Conservation (phyloP, 2,113 vertebrate genomes). For the Columba janthina region DNA sequence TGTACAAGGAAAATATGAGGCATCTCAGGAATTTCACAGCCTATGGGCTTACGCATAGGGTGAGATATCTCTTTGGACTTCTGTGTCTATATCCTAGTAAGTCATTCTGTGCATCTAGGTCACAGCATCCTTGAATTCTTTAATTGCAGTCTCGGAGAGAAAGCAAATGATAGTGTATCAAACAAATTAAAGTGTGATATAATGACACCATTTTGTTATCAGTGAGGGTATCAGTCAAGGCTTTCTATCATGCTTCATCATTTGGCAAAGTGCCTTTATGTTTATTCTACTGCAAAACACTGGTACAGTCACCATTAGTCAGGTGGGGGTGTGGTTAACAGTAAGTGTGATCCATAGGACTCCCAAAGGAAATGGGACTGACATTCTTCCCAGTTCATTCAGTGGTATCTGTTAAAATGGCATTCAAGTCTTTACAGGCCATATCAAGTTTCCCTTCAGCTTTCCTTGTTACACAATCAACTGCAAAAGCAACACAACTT, state of each 20-base stretch:
- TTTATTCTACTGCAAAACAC: background rate
- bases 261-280: background rate
- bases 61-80: background rate
- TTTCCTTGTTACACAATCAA: background rate
- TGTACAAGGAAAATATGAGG: background rate
- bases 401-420: background rate
- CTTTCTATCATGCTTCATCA: background rate
- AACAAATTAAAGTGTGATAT: background rate
- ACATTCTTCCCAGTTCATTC: background rate
- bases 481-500: background rate
- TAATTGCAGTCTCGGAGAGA: background rate
- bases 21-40: background rate
- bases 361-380: background rate
- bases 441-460: background rate
- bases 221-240: background rate
- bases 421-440: background rate
- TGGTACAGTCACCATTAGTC: conserved; percentile 1
- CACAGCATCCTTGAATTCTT: background rate
- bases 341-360: background rate
- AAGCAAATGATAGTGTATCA: background rate
- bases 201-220: background rate
- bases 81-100: background rate
- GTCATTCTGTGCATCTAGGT: background rate
- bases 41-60: background rate
- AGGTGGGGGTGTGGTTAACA: background rate